These are phyloP conservation scores for Kryptopterus vitreolus DNA, from an alignment of 2,797 vertebrate genomes.

Conservation along the genomic window DNA sequence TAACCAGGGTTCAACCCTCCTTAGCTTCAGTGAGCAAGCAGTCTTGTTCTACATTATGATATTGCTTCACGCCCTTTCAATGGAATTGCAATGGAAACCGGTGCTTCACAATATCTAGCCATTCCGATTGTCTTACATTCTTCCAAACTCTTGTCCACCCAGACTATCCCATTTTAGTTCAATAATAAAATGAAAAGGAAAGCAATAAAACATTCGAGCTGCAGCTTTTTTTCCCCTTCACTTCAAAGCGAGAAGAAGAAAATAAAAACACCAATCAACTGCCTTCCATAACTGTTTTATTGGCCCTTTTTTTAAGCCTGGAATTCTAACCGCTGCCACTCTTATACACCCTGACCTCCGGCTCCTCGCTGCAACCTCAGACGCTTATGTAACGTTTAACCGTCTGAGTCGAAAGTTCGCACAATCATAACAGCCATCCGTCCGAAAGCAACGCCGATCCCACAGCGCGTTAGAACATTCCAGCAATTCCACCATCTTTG, in stretches of 20 bases:
- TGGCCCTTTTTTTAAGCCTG: conserved; percentile 9
- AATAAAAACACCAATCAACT: not conserved
- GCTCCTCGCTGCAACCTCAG: conserved; percentile 34
- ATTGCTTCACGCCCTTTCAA: too few relatives aligned
- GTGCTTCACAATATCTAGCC: not conserved
- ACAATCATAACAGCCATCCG: conserved; percentile 53
- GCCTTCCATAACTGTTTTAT: not conserved
- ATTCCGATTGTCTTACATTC: not conserved
- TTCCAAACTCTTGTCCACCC: not conserved
- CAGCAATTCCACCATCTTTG: conserved; percentile 66
- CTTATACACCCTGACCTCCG: conserved; percentile 19
- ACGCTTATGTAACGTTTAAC: conserved; percentile 57
- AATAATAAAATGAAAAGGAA: not conserved
- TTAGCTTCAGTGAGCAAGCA: too few relatives aligned
- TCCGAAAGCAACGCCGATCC: conserved; percentile 28
- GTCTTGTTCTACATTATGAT: too few relatives aligned
- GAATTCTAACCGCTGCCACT: conserved; percentile 20
- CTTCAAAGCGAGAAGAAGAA: not conserved
- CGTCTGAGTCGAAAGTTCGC: conserved; percentile 50
- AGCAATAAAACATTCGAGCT: not conserved
- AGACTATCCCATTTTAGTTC: not conserved
- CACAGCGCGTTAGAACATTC: conserved; percentile 70
- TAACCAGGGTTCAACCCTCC: too few relatives aligned
- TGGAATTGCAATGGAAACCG: too few relatives aligned
- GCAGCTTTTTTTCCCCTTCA: not conserved